phyloP scores from a whole-genome alignment of 2,797 vertebrate genomes.

The Gadopsis bispinosus region DNA sequence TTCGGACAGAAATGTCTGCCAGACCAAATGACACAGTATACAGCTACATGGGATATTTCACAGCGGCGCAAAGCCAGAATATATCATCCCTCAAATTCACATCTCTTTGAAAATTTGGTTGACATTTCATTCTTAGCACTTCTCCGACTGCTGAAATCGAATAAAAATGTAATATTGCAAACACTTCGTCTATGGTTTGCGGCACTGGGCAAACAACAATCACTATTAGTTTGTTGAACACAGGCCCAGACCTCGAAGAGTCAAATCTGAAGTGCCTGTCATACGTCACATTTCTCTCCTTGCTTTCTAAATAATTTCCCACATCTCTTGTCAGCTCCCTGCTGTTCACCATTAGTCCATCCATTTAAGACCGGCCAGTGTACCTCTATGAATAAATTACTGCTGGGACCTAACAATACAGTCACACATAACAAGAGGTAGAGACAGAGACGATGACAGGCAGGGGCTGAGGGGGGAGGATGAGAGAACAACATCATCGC shows the following conservation, averaged over 20 bases:
- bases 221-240: constrained; percentile 32
- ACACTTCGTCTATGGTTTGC: constrained; percentile 1
- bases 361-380: constrained; percentile 41
- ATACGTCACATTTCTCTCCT: constrained; percentile 7
- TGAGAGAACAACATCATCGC: constrained; percentile 21
- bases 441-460: constrained; percentile 25
- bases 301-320: background rate
- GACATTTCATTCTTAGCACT: background rate
- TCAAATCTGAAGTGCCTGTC: constrained; percentile 25
- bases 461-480: background rate
- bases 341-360: constrained; percentile 45
- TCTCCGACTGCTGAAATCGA: constrained; percentile 11
- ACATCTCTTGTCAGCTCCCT: constrained; percentile 34
- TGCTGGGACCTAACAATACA: constrained; percentile 43
- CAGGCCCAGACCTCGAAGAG: constrained; percentile 5
- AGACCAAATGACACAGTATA: background rate
- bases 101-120: constrained; percentile 1
- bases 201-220: background rate
- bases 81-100: background rate
- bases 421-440: constrained; percentile 31
- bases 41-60: constrained; percentile 1
- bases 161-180: constrained; percentile 20
- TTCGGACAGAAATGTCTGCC: background rate
- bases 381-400: constrained; percentile 66
- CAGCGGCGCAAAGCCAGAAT: constrained; percentile 2